Base-by-base conservation (phyloP, 2,797 vertebrate genomes). In the Syngnathus rostellatus region DNA sequence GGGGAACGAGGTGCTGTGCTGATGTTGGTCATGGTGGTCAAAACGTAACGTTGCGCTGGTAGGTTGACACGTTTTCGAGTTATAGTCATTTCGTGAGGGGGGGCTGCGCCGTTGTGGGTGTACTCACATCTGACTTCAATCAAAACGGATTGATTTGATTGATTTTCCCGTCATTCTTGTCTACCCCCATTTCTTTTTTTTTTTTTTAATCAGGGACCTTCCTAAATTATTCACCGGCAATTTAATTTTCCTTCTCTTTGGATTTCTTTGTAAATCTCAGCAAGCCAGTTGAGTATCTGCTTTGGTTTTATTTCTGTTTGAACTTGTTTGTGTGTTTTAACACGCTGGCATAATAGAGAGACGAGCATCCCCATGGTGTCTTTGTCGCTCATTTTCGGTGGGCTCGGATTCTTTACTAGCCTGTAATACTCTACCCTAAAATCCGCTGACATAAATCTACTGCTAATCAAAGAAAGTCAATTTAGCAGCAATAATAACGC, bases 41-140 rank as follows among this genome's bases (percentile, higher is more conserved):
- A 31, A 31, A 1, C 25, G 25, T 31, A 31, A 31, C 25, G 25
- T 31, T 31, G 25, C 25, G 25, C 2, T 31, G 25, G 31, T 31
- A 31, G 31, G 31, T 3, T 31, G 31, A 3, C 31, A 31, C 31
- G 31, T 31, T 31, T 31, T 31, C 31, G 31, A 31, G 2, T 31
- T 31, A 3, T 31, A 31, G 31, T 31, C 31, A 31, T 31, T 31
- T 31, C 31, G 31, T 31, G 31, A 63, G 69, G 82, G 78, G 12
- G 41, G 41, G 10, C 41, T 43, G 41, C 41, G 4, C 4, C 41
- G 41, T 6, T 43, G 41, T 43, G 41, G 41, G 41, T 4, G 41
- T 43, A 12, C 9, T 43, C 11, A 43, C 41, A 43, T 2, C 41
- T 43, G 41, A 43, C 41, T 43, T 43, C 41, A 12, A 12, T 80